phyloP scores from a whole-genome alignment of 1,140 invertebrate genomes.

The Steinernema khuongi region DNA sequence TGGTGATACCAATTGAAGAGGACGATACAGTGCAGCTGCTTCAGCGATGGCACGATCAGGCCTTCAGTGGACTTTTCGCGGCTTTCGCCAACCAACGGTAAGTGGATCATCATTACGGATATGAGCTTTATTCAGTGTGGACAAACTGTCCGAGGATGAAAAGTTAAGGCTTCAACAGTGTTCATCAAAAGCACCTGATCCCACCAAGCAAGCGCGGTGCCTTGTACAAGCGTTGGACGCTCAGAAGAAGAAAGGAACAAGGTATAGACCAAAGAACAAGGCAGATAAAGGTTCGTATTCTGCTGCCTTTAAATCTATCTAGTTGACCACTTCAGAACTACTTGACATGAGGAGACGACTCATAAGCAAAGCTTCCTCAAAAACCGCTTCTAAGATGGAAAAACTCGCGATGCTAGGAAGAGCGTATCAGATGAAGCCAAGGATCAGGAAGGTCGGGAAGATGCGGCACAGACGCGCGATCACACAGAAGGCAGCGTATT shows the following conservation, averaged over 20 bases:
- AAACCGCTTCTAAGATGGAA: too few species aligned
- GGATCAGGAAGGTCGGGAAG: too few species aligned
- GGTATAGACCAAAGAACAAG: background rate
- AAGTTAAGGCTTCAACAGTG: background rate
- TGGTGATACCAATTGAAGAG: background rate
- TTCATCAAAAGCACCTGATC: background rate
- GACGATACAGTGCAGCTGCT: background rate
- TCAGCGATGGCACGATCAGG: slow-evolving; percentile 2
- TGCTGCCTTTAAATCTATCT: background rate
- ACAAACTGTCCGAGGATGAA: background rate
- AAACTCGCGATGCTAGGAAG: too few species aligned
- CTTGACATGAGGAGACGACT: too few species aligned
- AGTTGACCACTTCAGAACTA: too few species aligned
- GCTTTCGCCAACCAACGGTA: background rate
- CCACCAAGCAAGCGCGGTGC: background rate
- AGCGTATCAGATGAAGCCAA: too few species aligned
- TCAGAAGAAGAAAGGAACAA: background rate
- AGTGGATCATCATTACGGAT: background rate
- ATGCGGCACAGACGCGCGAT: too few species aligned
- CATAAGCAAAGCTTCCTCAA: too few species aligned
- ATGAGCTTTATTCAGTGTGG: background rate
- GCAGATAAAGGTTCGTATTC: background rate
- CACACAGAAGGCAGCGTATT: too few species aligned
- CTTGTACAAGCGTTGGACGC: background rate
- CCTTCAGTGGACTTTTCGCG: background rate